Conservation (phyloP, 2,113 vertebrate genomes). For the Notothenia rossii region DNA sequence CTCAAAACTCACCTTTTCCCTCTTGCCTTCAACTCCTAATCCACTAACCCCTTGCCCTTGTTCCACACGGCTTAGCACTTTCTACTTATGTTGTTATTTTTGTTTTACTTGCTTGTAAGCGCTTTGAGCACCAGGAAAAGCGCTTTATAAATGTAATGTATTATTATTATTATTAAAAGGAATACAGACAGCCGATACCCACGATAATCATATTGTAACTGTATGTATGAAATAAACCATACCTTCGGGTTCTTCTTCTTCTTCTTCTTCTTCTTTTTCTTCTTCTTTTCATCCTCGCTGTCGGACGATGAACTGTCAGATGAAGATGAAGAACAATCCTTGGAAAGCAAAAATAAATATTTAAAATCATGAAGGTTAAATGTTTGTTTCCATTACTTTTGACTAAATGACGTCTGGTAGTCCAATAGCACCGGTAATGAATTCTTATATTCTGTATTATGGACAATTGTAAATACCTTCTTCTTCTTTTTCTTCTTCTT, state of each 20-base stretch:
- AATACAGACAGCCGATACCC: neutral
- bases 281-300: conserved; percentile 65
- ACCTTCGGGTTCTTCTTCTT: conserved; percentile 64
- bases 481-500: conserved; percentile 58
- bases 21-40: too few relatives aligned
- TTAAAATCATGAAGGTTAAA: neutral
- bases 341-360: neutral
- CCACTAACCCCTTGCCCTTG: too few relatives aligned
- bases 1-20: too few relatives aligned
- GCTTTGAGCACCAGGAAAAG: too few relatives aligned
- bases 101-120: too few relatives aligned
- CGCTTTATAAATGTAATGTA: too few relatives aligned
- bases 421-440: too few relatives aligned
- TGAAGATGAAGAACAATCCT: conserved; percentile 67
- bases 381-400: neutral
- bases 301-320: conserved; percentile 72
- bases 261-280: conserved; percentile 43
- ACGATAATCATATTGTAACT: neutral
- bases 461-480: neutral
- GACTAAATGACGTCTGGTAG: neutral
- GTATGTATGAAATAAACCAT: neutral
- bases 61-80: too few relatives aligned
- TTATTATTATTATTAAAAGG: too few relatives aligned
- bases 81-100: too few relatives aligned
- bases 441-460: too few relatives aligned